Conservation (phyloP, 2,797 vertebrate species). For the Tapirus indicus region DNA sequence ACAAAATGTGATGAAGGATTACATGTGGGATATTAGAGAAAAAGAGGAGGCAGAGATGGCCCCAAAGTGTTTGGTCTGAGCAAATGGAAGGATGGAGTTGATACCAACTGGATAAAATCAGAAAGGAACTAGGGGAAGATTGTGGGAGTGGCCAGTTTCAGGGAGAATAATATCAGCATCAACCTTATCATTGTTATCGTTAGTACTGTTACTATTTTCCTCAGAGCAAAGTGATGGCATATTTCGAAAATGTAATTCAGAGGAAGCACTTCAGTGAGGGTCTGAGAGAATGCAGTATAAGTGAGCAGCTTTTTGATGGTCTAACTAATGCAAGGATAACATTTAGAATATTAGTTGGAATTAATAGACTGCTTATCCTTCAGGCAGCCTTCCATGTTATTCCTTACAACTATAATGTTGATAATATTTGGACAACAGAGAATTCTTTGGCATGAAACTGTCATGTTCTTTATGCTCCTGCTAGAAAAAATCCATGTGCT, state of each 20-base stretch:
- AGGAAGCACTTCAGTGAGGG: neutral
- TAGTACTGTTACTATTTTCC: neutral
- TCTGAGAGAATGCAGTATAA: neutral
- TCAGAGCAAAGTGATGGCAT: neutral
- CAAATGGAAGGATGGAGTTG: neutral
- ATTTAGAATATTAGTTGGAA: neutral
- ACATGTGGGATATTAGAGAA: neutral
- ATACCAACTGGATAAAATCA: neutral
- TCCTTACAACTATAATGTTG: slow-evolving; percentile 30
- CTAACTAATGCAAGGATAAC: slow-evolving; percentile 13
- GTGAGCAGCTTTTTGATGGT: neutral
- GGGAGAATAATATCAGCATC: neutral
- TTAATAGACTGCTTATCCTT: slow-evolving; percentile 15
- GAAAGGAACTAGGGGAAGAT: neutral
- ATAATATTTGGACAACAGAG: slow-evolving; percentile 56
- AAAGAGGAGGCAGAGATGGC: neutral
- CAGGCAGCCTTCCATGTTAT: neutral
- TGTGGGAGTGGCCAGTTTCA: neutral
- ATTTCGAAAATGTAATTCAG: neutral
- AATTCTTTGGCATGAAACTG: slow-evolving; percentile 25
- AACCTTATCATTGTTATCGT: neutral
- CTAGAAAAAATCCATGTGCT: slow-evolving; percentile 9
- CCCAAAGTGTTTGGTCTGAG: neutral
- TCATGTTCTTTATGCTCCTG: slow-evolving; percentile 6
- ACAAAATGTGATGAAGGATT: neutral